Percentiles rank a stretch among this genome's conserved stretches.
Conservation (phyloP, 37 sponge, comb jelly and placozoan species). For the Beroe ovata region DNA sequence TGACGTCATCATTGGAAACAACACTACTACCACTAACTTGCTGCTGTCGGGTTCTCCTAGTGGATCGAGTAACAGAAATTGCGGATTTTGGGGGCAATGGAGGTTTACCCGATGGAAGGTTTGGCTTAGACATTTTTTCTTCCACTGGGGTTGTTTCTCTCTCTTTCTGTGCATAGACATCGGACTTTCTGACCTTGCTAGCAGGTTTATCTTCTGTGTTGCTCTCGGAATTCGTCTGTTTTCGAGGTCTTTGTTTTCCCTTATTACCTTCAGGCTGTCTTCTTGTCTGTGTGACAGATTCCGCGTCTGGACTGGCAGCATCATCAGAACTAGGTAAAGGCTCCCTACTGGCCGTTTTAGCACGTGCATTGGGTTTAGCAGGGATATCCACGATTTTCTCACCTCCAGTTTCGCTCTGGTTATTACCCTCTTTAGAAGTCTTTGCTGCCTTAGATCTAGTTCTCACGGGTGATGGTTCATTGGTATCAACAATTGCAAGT, state of each 20-base stretch:
- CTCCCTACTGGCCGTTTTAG: background rate
- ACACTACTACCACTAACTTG: background rate
- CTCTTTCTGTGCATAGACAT: background rate
- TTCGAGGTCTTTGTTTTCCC: background rate
- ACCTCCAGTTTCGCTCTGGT: background rate
- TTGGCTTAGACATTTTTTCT: background rate
- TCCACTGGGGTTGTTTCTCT: background rate
- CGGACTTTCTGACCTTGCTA: background rate
- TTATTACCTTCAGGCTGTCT: background rate
- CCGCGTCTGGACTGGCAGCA: background rate
- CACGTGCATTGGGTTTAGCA: background rate
- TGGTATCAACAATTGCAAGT: background rate
- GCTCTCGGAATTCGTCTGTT: slow-evolving; percentile 8
- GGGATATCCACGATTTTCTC: background rate
- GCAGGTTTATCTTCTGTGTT: slow-evolving; percentile 28
- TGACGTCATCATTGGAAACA: background rate
- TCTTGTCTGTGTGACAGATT: background rate
- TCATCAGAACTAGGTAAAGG: background rate
- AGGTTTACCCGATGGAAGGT: background rate
- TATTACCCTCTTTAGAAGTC: no score
- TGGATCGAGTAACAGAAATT: background rate
- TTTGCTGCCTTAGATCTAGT: background rate
- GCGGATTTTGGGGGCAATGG: background rate
- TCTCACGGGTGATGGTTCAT: background rate
- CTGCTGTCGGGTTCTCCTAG: background rate